phyloP scores from a whole-genome alignment of 2,888 invertebrate genomes.

The Ceraclea dissimilis region DNA sequence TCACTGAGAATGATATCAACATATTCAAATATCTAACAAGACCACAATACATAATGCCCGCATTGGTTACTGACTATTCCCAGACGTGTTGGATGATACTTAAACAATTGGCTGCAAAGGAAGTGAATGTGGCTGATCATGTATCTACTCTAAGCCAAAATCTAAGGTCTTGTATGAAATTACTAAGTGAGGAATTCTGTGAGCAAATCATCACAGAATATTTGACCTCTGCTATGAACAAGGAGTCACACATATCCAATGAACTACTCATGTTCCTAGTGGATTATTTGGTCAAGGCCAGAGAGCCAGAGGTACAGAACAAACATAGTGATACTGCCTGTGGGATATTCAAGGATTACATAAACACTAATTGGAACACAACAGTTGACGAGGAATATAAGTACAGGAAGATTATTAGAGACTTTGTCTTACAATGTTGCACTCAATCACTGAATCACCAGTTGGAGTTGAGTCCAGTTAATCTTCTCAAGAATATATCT shows the following conservation, averaged over 20 bases:
- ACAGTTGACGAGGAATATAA: background rate
- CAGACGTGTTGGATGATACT: background rate
- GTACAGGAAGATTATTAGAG: background rate
- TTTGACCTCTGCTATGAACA: background rate
- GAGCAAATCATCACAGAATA: background rate
- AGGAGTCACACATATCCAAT: background rate
- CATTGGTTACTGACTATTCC: background rate
- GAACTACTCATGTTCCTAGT: background rate
- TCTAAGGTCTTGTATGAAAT: background rate
- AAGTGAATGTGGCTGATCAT: background rate
- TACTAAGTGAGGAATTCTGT: background rate
- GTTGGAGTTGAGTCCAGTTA: background rate
- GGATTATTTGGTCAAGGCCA: background rate
- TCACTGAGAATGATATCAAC: background rate
- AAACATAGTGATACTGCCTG: background rate
- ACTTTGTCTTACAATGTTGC: background rate
- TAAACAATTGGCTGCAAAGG: background rate
- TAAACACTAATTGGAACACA: background rate
- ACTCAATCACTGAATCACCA: background rate
- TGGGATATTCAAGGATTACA: background rate
- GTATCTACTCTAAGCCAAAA: background rate
- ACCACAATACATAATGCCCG: background rate
- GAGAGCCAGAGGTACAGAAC: background rate
- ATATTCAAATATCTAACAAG: background rate
- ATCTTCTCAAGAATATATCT: background rate